Evolutionary conservation across 2,888 invertebrate species (phyloP).

Genomic region (Sphaeridia pumilis): DNA sequence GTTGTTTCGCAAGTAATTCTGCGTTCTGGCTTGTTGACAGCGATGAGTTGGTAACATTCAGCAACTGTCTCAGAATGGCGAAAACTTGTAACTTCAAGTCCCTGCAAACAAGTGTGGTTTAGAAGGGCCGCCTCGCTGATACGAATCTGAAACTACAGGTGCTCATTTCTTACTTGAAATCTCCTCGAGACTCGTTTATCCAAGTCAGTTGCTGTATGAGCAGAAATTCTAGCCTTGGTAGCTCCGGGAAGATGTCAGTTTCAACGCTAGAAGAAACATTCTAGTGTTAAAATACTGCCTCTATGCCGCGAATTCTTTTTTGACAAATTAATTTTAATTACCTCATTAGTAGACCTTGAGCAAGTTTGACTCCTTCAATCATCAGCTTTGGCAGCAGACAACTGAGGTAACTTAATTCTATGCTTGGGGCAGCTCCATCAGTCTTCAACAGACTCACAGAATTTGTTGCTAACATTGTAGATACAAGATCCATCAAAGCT

Average conservation of each 20-base stretch:
- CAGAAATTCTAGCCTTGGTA: conserved; percentile 19
- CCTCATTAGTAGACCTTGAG: background rate
- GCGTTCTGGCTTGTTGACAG: conserved; percentile 13
- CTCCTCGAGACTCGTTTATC: conserved; percentile 14
- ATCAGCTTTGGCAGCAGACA: background rate
- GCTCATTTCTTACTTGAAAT: conserved; percentile 22
- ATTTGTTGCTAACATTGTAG: conserved; percentile 19
- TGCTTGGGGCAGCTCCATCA: background rate
- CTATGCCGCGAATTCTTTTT: too few species aligned
- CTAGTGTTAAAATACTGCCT: background rate
- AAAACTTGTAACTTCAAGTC: background rate
- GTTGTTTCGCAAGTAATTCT: background rate
- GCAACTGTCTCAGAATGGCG: conserved; percentile 8
- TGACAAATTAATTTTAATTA: too few species aligned
- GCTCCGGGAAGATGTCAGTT: conserved; percentile 20
- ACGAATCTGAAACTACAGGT: too few species aligned
- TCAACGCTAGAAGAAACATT: conserved; percentile 17
- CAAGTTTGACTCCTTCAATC: background rate
- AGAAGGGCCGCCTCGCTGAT: too few species aligned
- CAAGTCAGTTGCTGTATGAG: conserved; percentile 23
- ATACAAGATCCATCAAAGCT: conserved; percentile 19
- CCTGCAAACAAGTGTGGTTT: background rate
- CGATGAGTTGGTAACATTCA: conserved; percentile 17
- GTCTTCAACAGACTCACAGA: conserved; percentile 16
- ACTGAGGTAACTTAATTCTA: background rate